Conservation (phyloP, 2,888 invertebrate species). For the Apodemia hepburni region DNA sequence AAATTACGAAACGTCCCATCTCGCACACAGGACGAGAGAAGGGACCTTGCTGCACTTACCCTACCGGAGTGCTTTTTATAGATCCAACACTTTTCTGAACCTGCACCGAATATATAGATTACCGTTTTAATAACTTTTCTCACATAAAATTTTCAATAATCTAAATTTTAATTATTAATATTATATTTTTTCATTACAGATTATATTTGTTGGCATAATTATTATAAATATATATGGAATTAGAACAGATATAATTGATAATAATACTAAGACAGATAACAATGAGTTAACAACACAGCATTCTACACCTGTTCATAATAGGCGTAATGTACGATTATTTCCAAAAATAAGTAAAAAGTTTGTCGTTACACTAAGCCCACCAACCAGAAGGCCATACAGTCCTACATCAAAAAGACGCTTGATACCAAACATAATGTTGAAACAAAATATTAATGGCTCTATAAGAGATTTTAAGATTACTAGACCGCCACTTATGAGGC, state of each 20-base stretch:
- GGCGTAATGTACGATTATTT: constrained; percentile 13
- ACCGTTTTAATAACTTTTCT: too few species aligned
- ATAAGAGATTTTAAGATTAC: constrained; percentile 19
- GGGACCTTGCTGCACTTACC: too few species aligned
- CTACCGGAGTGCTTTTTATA: too few species aligned
- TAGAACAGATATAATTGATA: not conserved
- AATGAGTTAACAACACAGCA: not conserved
- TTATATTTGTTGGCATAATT: not conserved
- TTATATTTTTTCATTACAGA: not conserved
- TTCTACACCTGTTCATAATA: not conserved
- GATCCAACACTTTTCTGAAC: too few species aligned
- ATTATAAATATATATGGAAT: constrained; percentile 2
- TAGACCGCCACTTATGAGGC: constrained; percentile 26
- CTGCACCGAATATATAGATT: too few species aligned
- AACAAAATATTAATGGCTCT: not conserved
- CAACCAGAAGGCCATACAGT: not conserved
- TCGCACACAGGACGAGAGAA: too few species aligned
- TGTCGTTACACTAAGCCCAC: constrained; percentile 16
- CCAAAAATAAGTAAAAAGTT: constrained; percentile 20
- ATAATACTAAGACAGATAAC: not conserved
- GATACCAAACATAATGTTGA: not conserved
- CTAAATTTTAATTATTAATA: too few species aligned
- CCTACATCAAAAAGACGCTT: not conserved
- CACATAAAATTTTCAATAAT: too few species aligned
- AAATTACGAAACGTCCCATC: too few species aligned